Conservation (phyloP, 2,797 vertebrate genomes). For the Zenarchopterus dispar region DNA sequence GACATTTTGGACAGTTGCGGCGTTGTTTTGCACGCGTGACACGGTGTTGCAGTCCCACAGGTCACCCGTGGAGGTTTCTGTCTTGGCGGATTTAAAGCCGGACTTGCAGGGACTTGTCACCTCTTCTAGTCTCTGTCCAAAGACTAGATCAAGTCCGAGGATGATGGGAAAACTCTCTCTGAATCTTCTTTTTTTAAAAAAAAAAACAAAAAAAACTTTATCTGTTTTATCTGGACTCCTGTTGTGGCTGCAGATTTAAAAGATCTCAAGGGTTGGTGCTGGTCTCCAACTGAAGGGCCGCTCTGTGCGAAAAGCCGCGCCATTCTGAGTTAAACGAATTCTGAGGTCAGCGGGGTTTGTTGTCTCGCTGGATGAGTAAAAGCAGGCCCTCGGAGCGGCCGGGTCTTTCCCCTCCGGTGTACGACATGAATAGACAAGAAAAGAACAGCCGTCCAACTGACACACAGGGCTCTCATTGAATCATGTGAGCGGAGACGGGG, state of each 20-base stretch:
- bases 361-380: slow-evolving; percentile 72
- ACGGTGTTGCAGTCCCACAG: slow-evolving; percentile 23
- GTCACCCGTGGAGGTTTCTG: slow-evolving; percentile 23
- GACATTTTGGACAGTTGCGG: slow-evolving; percentile 58
- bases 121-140: slow-evolving; percentile 31
- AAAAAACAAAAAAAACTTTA: no score
- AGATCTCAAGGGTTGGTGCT: slow-evolving; percentile 29
- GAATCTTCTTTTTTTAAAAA: no score
- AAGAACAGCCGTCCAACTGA: slow-evolving; percentile 85
- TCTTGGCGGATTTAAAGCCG: slow-evolving; percentile 20
- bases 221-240: slow-evolving; percentile 17
- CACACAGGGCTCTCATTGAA: slow-evolving; percentile 87
- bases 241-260: slow-evolving; percentile 14
- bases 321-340: slow-evolving; percentile 75
- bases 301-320: slow-evolving; percentile 39
- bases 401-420: slow-evolving; percentile 74
- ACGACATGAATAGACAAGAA: slow-evolving; percentile 85
- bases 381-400: slow-evolving; percentile 68
- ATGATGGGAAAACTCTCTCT: slow-evolving; percentile 34
- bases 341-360: slow-evolving; percentile 58
- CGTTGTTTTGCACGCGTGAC: slow-evolving; percentile 30
- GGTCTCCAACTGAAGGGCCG: slow-evolving; percentile 35
- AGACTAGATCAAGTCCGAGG: slow-evolving; percentile 32
- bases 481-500: slow-evolving; percentile 87
- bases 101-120: slow-evolving; percentile 17